These are phyloP conservation scores for Apis mellifera DNA, from an alignment of 1,140 invertebrate genomes.

Conservation along the genomic window DNA sequence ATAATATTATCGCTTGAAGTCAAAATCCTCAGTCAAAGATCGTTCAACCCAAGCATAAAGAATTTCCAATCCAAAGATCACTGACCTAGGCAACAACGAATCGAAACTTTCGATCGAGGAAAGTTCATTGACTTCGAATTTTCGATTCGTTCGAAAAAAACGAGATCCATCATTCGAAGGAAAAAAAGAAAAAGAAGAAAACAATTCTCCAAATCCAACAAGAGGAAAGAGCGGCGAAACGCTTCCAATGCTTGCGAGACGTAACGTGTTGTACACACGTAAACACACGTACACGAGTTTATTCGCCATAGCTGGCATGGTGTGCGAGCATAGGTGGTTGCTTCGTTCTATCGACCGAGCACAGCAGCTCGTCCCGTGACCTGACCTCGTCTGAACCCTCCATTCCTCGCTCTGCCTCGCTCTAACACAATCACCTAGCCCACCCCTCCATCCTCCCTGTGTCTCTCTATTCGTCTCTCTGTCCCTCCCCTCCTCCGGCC, in stretches of 20 bases:
- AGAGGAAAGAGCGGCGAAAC: too few species aligned
- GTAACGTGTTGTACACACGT: neutral
- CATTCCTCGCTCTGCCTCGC: slow-evolving; percentile 63
- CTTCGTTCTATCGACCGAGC: slow-evolving; percentile 75
- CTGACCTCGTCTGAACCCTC: slow-evolving; percentile 80
- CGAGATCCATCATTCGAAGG: too few species aligned
- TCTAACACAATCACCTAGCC: slow-evolving; percentile 70
- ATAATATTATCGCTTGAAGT: too few species aligned
- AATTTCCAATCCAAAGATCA: too few species aligned
- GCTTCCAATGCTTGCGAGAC: neutral
- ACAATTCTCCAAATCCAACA: too few species aligned
- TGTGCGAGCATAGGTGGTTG: slow-evolving; percentile 58
- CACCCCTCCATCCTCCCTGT: slow-evolving; percentile 6
- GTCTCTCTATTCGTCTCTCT: neutral
- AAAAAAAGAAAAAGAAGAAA: too few species aligned
- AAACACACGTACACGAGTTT: slow-evolving; percentile 13
- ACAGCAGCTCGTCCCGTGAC: slow-evolving; percentile 76
- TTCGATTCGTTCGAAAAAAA: too few species aligned
- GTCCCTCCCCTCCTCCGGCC: neutral
- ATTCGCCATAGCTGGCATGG: slow-evolving; percentile 39
- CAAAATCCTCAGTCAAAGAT: too few species aligned
- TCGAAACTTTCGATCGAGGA: too few species aligned
- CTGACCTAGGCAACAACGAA: too few species aligned
- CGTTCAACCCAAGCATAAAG: too few species aligned
- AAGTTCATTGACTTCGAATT: too few species aligned